These are phyloP conservation scores for Calosoma granatense DNA, from an alignment of 1,140 invertebrate species.

Conservation along the genomic window DNA sequence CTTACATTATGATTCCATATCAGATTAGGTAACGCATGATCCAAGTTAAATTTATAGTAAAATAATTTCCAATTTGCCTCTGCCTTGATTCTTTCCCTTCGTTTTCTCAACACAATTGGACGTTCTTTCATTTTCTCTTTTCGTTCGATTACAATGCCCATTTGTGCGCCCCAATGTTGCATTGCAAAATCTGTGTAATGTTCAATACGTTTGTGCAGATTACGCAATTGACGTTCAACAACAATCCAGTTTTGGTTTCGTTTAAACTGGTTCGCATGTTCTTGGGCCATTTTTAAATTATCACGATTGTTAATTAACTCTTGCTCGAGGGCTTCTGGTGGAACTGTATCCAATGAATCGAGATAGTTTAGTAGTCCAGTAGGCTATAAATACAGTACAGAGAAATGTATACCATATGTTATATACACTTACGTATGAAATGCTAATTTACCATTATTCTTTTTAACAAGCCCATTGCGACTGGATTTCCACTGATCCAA, in stretches of 20 bases:
- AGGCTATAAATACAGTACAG: constrained; percentile 43
- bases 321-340: constrained; percentile 54
- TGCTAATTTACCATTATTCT: constrained; percentile 75
- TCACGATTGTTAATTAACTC: constrained; percentile 72
- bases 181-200: constrained; percentile 60
- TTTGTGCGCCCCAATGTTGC: constrained; percentile 79
- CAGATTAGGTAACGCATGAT: constrained; percentile 92
- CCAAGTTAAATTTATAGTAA: constrained; percentile 90
- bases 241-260: constrained; percentile 57
- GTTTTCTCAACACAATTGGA: constrained; percentile 82
- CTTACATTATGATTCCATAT: constrained; percentile 96
- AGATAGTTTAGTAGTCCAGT: constrained; percentile 83
- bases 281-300: constrained; percentile 90
- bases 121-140: constrained; percentile 52
- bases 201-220: constrained; percentile 72
- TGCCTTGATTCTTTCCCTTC: constrained; percentile 83
- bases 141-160: constrained; percentile 57
- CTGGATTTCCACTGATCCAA: constrained; percentile 94
- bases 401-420: background rate
- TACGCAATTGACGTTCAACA: constrained; percentile 59
- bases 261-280: constrained; percentile 55
- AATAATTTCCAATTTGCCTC: constrained; percentile 90
- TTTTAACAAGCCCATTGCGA: constrained; percentile 77
- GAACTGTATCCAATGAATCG: constrained; percentile 78
- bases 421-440: background rate